Percentiles rank a stretch among this genome's conserved stretches.
Conservation (phyloP, 2,113 vertebrate genomes). For the Scomber scombrus region DNA sequence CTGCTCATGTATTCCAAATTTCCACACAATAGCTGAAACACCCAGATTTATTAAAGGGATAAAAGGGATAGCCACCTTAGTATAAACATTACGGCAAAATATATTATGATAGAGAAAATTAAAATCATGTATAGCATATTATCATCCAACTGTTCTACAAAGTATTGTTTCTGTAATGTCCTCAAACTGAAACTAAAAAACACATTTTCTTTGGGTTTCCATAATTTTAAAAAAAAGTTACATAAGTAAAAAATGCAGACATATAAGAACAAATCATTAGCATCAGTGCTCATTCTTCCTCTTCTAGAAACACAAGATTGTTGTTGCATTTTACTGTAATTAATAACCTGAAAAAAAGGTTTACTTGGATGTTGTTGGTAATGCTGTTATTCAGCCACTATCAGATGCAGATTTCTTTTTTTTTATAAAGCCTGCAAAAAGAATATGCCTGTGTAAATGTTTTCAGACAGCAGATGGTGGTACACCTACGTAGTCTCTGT, state of each 20-base stretch:
- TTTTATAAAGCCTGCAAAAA: slow-evolving; percentile 23
- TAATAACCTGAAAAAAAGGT: neutral
- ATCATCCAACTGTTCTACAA: no score
- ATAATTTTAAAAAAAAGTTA: no score
- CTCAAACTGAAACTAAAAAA: neutral
- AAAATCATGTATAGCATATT: no score
- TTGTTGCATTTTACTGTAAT: neutral
- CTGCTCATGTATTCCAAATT: no score
- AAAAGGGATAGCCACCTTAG: no score
- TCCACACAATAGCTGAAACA: no score
- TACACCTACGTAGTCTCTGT: slow-evolving; percentile 73
- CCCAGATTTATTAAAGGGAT: no score
- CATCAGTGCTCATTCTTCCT: neutral
- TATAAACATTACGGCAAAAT: no score
- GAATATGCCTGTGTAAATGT: slow-evolving; percentile 53
- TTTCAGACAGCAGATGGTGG: slow-evolving; percentile 78
- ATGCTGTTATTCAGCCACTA: slow-evolving; percentile 25
- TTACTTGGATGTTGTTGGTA: slow-evolving; percentile 16
- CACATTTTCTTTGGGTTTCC: neutral
- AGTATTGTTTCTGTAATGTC: neutral
- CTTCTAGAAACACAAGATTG: neutral
- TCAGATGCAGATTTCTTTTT: slow-evolving; percentile 5
- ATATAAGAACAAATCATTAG: neutral
- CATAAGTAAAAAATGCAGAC: no score
- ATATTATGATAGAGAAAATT: no score